phyloP scores from a whole-genome alignment of 2,113 vertebrate species.

The Arenaria interpres region DNA sequence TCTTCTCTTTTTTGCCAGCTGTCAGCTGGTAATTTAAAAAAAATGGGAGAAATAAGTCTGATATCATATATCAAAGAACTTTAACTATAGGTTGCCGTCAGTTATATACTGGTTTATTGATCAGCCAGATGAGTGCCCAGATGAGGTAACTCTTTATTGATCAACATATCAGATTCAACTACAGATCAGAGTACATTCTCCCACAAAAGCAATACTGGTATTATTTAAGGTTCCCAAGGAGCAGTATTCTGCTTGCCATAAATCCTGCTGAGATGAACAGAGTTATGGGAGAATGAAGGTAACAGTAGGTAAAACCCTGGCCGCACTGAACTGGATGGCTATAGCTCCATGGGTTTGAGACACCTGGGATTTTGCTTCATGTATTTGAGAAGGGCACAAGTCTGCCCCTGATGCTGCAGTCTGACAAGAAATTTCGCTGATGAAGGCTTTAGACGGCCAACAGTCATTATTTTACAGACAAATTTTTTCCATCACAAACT shows the following conservation, averaged over 20 bases:
- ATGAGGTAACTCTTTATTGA: constrained; percentile 34
- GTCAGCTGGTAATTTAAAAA: not conserved
- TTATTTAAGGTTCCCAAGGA: not conserved
- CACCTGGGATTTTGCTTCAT: not conserved
- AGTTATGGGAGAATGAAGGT: not conserved
- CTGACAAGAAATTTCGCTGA: not conserved
- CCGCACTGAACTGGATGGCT: not conserved
- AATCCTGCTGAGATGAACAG: not conserved
- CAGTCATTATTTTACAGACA: not conserved
- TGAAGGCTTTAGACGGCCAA: not conserved
- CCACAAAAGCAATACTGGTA: not conserved
- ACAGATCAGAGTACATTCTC: not conserved
- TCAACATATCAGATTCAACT: not conserved
- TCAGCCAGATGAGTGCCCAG: not conserved
- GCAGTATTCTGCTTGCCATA: not conserved
- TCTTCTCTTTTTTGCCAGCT: not conserved
- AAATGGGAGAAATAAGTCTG: not conserved
- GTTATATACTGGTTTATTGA: constrained; percentile 31
- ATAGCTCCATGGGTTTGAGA: not conserved
- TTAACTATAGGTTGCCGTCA: not conserved
- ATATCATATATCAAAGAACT: constrained; percentile 3
- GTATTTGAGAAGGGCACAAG: not conserved
- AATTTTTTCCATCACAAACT: not conserved
- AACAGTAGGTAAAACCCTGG: not conserved
- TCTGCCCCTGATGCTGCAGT: not conserved